Percentiles rank a stretch among this genome's conserved stretches.
Evolutionary conservation across 2,888 invertebrate species (phyloP).

Genomic region (Apoderus coryli): DNA sequence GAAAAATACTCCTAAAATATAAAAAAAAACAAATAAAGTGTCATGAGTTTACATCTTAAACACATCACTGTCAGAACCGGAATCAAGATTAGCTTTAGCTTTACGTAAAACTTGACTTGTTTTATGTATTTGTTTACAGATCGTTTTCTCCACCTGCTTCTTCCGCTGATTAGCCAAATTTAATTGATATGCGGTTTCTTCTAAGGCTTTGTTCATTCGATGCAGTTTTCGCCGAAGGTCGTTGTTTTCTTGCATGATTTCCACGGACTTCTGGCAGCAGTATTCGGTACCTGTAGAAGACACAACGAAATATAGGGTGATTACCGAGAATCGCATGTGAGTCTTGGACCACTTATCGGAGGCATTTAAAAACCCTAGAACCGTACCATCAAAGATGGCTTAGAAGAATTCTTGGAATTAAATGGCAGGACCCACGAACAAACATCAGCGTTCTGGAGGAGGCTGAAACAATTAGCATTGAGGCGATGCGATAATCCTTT

Average conservation of each 20-base stretch:
- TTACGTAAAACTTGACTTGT: slow-evolving; percentile 62
- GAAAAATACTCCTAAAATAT: too few relatives aligned
- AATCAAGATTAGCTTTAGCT: slow-evolving; percentile 58
- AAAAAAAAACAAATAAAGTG: too few relatives aligned
- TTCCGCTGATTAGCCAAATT: slow-evolving; percentile 66
- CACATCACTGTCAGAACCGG: slow-evolving; percentile 31
- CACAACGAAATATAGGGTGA: too few relatives aligned
- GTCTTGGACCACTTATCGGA: too few relatives aligned
- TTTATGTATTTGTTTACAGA: slow-evolving; percentile 66
- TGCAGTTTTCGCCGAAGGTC: slow-evolving; percentile 54
- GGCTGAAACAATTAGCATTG: too few relatives aligned
- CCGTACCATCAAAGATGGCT: too few relatives aligned
- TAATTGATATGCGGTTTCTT: slow-evolving; percentile 61
- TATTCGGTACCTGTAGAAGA: slow-evolving; percentile 23
- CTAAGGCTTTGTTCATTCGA: slow-evolving; percentile 57
- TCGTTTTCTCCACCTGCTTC: slow-evolving; percentile 68
- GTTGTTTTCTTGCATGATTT: slow-evolving; percentile 44
- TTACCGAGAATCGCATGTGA: too few relatives aligned
- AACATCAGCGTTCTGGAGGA: too few relatives aligned
- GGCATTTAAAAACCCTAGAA: too few relatives aligned
- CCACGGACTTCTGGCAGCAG: slow-evolving; percentile 26
- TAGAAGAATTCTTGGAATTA: too few relatives aligned
- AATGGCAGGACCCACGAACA: too few relatives aligned
- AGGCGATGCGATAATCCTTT: too few relatives aligned
- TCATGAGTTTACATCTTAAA: slow-evolving; percentile 18